Evolutionary conservation across 2,888 invertebrate species (phyloP).

Genomic region (Apodemia duryi): DNA sequence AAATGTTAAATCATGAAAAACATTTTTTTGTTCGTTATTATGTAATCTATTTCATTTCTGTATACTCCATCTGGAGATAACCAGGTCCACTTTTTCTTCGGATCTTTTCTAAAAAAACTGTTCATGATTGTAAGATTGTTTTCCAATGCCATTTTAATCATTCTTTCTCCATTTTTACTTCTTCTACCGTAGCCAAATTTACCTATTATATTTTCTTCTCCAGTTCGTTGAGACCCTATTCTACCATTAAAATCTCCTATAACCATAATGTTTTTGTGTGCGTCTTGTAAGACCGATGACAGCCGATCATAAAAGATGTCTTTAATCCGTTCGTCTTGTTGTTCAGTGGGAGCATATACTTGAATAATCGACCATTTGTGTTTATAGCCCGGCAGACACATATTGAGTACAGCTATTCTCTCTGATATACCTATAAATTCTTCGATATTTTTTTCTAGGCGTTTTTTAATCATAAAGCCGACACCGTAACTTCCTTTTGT

Average conservation of each 20-base stretch:
- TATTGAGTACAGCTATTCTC: background rate
- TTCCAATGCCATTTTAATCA: background rate
- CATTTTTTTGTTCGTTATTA: constrained; percentile 12
- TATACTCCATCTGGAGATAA: constrained; percentile 8
- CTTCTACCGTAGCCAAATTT: constrained; percentile 13
- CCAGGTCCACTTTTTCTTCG: constrained; percentile 16
- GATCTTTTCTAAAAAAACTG: constrained; percentile 3
- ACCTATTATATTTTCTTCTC: constrained; percentile 20
- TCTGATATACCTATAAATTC: background rate
- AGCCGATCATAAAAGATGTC: background rate
- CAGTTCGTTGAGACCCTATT: constrained; percentile 22
- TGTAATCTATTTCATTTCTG: constrained; percentile 20
- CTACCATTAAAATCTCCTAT: constrained; percentile 26
- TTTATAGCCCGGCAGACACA: background rate
- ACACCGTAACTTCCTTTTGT: background rate
- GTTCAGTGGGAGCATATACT: constrained; percentile 4
- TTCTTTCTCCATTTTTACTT: constrained; percentile 17
- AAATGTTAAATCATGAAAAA: background rate
- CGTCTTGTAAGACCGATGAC: background rate
- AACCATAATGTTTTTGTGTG: constrained; percentile 25
- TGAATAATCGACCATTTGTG: background rate
- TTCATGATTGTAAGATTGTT: constrained; percentile 11
- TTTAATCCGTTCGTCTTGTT: background rate
- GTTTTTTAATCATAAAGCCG: background rate
- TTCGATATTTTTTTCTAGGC: background rate